Evolutionary conservation across 2,113 vertebrate species (phyloP).

Genomic region (Plotosus lineatus): DNA sequence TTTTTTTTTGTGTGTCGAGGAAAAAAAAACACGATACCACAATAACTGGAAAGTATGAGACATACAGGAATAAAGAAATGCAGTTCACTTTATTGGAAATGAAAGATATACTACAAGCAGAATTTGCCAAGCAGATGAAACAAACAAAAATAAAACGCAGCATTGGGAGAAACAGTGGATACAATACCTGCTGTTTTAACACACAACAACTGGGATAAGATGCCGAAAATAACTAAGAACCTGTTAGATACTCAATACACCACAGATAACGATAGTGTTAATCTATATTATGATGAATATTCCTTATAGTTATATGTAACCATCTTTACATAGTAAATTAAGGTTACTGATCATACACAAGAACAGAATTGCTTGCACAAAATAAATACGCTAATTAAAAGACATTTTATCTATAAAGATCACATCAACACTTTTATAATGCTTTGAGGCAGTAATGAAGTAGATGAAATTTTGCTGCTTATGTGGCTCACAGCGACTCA

Average conservation of each 20-base stretch:
- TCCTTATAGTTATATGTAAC: conserved; percentile 78
- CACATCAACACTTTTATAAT: conserved; percentile 30
- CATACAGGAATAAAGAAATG: conserved; percentile 21
- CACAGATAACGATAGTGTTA: conserved; percentile 38
- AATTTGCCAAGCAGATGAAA: neutral
- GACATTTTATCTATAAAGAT: conserved; percentile 36
- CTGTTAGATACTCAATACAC: conserved; percentile 25
- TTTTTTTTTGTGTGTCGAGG: too few relatives aligned
- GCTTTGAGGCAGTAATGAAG: conserved; percentile 34
- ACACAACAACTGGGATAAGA: conserved; percentile 19
- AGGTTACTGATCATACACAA: conserved; percentile 89
- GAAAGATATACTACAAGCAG: conserved; percentile 41
- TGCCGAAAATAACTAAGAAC: conserved; percentile 32
- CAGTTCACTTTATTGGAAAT: conserved; percentile 39
- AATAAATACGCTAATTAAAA: conserved; percentile 64
- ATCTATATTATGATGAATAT: conserved; percentile 39
- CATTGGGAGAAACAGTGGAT: conserved; percentile 20
- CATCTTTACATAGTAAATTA: conserved; percentile 94
- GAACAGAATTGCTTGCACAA: conserved; percentile 89
- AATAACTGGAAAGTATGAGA: neutral
- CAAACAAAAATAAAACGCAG: conserved; percentile 4
- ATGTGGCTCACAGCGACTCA: conserved; percentile 29
- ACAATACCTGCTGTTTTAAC: conserved; percentile 34
- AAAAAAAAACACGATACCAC: neutral
- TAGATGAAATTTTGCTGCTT: conserved; percentile 37